Evolutionary conservation across 2,888 invertebrate genomes (phyloP).

Genomic region (Caenorhabditis zanzibari): DNA sequence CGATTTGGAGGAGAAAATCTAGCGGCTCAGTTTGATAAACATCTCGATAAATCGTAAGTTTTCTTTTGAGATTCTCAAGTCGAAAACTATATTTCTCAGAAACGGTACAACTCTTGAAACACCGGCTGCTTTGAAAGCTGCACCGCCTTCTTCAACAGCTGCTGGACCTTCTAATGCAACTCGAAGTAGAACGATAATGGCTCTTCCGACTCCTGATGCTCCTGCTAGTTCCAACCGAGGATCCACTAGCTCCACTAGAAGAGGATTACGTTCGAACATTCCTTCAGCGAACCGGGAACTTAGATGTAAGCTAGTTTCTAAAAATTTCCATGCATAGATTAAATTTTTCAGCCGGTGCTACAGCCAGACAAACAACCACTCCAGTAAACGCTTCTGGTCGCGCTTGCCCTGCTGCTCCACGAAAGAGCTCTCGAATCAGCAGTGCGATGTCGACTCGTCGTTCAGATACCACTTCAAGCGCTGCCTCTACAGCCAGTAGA

Average conservation of each 20-base stretch:
- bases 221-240: neutral
- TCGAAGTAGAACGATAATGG: neutral
- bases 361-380: neutral
- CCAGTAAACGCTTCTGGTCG: constrained; percentile 2
- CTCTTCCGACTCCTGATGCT: neutral
- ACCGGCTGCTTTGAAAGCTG: constrained; percentile 6
- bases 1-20: constrained; percentile 53
- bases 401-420: constrained; percentile 19
- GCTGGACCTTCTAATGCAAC: neutral
- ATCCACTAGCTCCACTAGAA: neutral
- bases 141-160: neutral
- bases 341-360: constrained; percentile 1
- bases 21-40: constrained; percentile 22
- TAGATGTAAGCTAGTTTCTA: neutral
- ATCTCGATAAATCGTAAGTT: constrained; percentile 38
- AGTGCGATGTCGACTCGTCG: constrained; percentile 44
- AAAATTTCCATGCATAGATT: neutral
- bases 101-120: neutral
- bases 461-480: neutral
- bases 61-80: neutral
- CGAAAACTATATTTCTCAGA: neutral
- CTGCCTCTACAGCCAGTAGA: neutral
- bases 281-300: neutral
- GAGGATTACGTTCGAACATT: neutral
- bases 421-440: constrained; percentile 51